Conservation (phyloP, 2,113 vertebrate species). For the Mesoclemmys tuberculata region DNA sequence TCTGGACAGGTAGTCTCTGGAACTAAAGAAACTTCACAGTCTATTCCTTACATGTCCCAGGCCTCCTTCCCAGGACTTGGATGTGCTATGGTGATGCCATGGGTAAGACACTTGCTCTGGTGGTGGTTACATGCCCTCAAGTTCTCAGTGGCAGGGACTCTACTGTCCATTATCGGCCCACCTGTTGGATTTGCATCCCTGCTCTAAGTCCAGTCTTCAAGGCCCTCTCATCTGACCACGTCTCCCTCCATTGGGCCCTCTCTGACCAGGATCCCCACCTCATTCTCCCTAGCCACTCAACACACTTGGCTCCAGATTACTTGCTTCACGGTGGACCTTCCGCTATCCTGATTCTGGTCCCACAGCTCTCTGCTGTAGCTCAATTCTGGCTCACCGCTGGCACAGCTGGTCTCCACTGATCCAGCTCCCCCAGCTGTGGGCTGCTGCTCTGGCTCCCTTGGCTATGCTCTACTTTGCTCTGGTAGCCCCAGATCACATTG, state of each 20-base stretch:
- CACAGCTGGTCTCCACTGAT: background rate
- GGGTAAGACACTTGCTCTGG: background rate
- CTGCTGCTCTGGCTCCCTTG: no score
- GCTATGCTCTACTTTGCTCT: background rate
- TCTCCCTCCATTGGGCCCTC: background rate
- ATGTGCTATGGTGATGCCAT: background rate
- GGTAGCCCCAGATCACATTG: background rate
- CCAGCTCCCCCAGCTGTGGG: background rate
- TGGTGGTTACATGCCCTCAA: background rate
- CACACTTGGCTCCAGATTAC: no score
- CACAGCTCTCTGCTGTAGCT: background rate
- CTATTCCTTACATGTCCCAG: background rate
- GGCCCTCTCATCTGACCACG: background rate
- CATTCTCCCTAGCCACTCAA: background rate
- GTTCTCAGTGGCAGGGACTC: background rate
- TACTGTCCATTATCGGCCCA: background rate
- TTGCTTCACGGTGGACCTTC: background rate
- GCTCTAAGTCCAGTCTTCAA: background rate
- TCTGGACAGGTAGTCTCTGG: no score
- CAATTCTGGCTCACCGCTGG: background rate
- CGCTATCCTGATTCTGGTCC: background rate
- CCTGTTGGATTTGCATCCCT: background rate
- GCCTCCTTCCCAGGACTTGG: background rate
- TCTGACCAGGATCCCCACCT: background rate
- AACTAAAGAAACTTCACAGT: background rate